Percentiles rank a stretch among this genome's conserved stretches.
Evolutionary conservation across 1,140 invertebrate genomes (phyloP).

Genomic region (Cyclargus thomasi): DNA sequence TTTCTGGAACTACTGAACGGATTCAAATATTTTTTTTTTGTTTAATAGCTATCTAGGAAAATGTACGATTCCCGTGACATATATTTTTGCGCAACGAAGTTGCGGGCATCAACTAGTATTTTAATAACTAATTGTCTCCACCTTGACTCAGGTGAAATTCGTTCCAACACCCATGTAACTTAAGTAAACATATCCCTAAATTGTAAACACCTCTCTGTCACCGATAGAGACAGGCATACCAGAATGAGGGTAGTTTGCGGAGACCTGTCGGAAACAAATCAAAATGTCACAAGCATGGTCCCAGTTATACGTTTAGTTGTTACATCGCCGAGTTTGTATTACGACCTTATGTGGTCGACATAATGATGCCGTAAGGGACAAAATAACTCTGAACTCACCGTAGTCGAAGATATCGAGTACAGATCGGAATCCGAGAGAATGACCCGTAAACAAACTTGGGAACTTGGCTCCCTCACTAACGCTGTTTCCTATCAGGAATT

Average conservation of each 20-base stretch:
- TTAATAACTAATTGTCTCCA: too few relatives aligned
- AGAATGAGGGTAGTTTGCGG: not conserved
- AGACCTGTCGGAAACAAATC: constrained; percentile 20
- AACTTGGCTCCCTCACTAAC: constrained; percentile 29
- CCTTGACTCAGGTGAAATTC: too few relatives aligned
- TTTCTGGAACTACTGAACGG: too few relatives aligned
- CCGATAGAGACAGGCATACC: not conserved
- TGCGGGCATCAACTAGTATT: too few relatives aligned
- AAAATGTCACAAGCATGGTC: constrained; percentile 27
- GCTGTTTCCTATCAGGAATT: constrained; percentile 30
- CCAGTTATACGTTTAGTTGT: not conserved
- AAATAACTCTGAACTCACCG: not conserved
- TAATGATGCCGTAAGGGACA: not conserved
- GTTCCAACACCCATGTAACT: not conserved
- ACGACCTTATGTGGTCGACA: too few relatives aligned
- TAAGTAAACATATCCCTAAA: not conserved
- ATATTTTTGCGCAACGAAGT: too few relatives aligned
- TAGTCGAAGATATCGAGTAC: constrained; percentile 20
- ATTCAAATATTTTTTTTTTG: too few relatives aligned
- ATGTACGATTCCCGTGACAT: too few relatives aligned
- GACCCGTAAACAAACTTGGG: constrained; percentile 44
- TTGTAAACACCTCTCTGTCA: not conserved
- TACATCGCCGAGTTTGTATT: too few relatives aligned
- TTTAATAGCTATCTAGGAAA: too few relatives aligned
- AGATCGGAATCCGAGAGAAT: constrained; percentile 33